Percentiles rank a stretch among this genome's conserved stretches.
Evolutionary conservation across 2,797 vertebrate genomes (phyloP).

Genomic region (Alfaro cultratus): DNA sequence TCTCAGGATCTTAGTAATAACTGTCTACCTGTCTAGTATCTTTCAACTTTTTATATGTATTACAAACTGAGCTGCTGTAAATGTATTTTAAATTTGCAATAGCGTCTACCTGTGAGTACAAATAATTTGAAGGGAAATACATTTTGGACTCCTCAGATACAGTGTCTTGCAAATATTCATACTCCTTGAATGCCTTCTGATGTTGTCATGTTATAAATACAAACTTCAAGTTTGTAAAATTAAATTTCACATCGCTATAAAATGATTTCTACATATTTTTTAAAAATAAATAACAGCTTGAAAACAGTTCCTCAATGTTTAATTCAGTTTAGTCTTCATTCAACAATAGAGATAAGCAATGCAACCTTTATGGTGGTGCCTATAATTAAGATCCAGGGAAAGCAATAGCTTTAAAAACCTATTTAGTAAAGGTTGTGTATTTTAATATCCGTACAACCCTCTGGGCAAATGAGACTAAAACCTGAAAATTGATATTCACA

Average conservation of each 20-base stretch:
- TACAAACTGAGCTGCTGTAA: background rate
- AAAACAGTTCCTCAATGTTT: background rate
- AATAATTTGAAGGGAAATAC: background rate
- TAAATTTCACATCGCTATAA: background rate
- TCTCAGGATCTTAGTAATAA: constrained; percentile 5
- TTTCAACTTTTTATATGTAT: background rate
- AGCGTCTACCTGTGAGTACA: background rate
- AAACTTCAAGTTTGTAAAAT: background rate
- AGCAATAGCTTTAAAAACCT: background rate
- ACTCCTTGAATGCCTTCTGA: background rate
- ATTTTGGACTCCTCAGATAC: background rate
- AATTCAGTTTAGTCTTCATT: background rate
- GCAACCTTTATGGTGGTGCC: background rate
- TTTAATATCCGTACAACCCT: background rate
- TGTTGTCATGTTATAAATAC: background rate
- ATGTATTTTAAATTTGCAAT: background rate
- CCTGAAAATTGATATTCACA: background rate
- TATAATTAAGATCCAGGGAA: background rate
- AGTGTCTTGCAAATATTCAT: background rate
- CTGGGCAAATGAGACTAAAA: background rate
- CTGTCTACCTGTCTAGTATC: constrained; percentile 6
- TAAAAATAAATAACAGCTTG: background rate
- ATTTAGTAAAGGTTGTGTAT: background rate
- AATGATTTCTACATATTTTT: background rate
- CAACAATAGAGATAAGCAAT: background rate